Base-by-base conservation (phyloP, 2,888 invertebrate genomes). In the Chloroclysta siterata region DNA sequence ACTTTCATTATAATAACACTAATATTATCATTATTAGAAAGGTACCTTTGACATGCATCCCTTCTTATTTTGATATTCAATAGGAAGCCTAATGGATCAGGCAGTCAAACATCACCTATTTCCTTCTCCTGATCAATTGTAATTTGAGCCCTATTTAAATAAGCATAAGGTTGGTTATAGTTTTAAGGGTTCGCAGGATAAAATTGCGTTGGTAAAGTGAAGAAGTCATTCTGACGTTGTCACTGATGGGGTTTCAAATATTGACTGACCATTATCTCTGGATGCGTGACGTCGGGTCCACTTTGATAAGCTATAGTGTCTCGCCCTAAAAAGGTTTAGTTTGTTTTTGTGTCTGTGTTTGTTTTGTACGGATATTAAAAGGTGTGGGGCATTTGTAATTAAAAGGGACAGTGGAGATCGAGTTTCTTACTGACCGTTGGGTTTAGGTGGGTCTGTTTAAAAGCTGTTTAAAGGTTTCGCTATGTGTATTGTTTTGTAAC, bases 231-330 rank as follows among this genome's bases (percentile, higher is more conserved):
- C 81, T 72, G 78, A 77, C 79, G 84, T 81, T 84, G 87, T 87
- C 87, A 79, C 81, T 87, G 88, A 90, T 90, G 89, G 87, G 80
- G 88, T 88, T 88, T 87, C 89, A 90, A 93, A 93, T 91, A 92
- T 93, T 92, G 90, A 90, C 90, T 79, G 83, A 75, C 85, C 84
- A 89, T 90, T 92, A 91, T 91, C 89, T 65, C 74, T 78, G 80
- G 80, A 78, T 83, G 87, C 82, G 84, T 84, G 83, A 81, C 79
- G 83, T 79, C 76, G 82, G 79, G 77, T 77, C 78, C 66, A 75
- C 80, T 81, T 79, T 86, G 90, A 90, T 89, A 89, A 87, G 80
- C 79, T 66, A 68, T 67, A 62, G 70, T 81, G 70, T 81, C 85
- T 80, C 86, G 85, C 87, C 83, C 82, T 81, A 82, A 83, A 81